A percentile compares a stretch with the other conserved stretches of the same genome.
These are phyloP conservation scores for Tiliqua scincoides DNA, from an alignment of 2,113 vertebrate species.

Conservation along the genomic window DNA sequence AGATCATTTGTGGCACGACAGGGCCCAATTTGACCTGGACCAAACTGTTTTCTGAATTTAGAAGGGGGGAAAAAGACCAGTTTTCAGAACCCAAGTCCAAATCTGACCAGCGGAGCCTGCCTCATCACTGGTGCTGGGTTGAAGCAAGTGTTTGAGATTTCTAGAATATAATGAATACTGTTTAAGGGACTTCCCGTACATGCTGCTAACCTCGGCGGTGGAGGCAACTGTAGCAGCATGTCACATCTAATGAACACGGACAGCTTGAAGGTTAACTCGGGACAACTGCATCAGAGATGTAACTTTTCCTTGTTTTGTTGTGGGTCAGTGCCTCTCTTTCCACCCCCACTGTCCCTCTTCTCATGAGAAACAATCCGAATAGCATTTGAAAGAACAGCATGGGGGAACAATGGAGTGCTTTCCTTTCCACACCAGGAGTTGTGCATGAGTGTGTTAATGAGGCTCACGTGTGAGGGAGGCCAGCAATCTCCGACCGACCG, in stretches of 20 bases:
- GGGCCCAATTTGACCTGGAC: background rate
- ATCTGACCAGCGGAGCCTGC: background rate
- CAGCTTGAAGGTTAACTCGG: conserved; percentile 50
- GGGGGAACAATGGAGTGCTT: background rate
- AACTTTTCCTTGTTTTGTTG: accelerated
- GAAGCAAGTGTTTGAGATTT: background rate
- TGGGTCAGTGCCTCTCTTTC: conserved; percentile 8
- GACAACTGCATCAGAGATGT: conserved; percentile 34
- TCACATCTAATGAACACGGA: accelerated
- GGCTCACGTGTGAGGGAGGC: conserved; percentile 59
- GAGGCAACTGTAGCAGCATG: background rate
- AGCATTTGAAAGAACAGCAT: background rate
- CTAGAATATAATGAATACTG: background rate
- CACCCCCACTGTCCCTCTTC: background rate
- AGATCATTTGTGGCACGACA: background rate
- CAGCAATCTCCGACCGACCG: conserved; percentile 12
- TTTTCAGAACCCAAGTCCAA: background rate
- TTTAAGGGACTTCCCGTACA: accelerated
- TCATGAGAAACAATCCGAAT: background rate
- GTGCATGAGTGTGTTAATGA: conserved; percentile 63
- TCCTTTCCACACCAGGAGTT: background rate
- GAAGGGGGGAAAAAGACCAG: background rate
- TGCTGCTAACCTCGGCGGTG: background rate
- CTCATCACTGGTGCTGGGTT: background rate
- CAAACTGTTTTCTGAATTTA: background rate